A percentile compares a stretch with the other conserved stretches of the same genome.
phyloP scores from a whole-genome alignment of 2,888 invertebrate species.

The Oscheius onirici region DNA sequence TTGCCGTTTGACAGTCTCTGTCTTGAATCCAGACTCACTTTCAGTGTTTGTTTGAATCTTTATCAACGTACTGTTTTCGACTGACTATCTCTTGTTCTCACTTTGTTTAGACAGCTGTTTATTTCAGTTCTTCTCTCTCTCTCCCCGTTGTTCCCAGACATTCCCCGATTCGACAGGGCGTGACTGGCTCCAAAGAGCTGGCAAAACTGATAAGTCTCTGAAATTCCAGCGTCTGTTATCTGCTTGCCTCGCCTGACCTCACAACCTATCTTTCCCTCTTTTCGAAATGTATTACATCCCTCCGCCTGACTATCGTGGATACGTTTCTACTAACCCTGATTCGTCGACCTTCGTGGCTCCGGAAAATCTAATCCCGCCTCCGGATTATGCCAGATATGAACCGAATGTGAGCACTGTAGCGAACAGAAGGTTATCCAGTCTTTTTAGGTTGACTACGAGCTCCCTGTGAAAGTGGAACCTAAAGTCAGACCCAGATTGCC shows the following conservation, averaged over 20 bases:
- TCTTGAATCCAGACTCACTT: too few species aligned
- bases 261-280: not conserved
- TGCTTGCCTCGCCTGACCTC: slow-evolving; percentile 3
- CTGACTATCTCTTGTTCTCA: not conserved
- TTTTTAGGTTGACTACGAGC: slow-evolving; percentile 19
- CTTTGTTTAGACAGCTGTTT: not conserved
- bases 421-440: not conserved
- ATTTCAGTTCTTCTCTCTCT: not conserved
- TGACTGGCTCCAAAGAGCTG: slow-evolving; percentile 10
- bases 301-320: slow-evolving; percentile 23
- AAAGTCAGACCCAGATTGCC: not conserved
- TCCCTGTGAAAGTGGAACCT: not conserved
- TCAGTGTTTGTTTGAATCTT: too few species aligned
- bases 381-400: slow-evolving; percentile 30
- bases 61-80: not conserved
- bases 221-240: slow-evolving; percentile 11
- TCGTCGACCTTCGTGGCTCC: slow-evolving; percentile 26
- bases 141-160: not conserved
- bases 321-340: not conserved
- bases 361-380: slow-evolving; percentile 29
- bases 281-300: slow-evolving; percentile 15
- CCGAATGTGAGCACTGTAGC: not conserved
- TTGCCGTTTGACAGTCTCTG: too few species aligned
- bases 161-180: slow-evolving; percentile 8
- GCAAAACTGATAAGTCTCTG: slow-evolving; percentile 21